Conservation (phyloP, 2,888 invertebrate genomes). For the Hydropsyche betteni region DNA sequence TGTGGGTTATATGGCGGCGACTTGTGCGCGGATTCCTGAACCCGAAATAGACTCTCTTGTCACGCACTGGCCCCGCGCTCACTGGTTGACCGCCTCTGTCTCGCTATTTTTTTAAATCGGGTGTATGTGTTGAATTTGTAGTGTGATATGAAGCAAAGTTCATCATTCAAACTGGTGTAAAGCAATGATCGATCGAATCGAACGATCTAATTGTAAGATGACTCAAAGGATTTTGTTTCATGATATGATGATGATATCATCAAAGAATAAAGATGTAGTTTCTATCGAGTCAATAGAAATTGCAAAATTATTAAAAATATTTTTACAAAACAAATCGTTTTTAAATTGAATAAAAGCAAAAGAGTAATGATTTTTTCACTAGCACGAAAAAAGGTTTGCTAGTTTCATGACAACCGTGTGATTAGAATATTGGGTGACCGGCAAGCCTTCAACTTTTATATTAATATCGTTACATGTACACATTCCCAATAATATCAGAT, state of each 20-base stretch:
- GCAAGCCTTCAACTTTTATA: slow-evolving; percentile 15
- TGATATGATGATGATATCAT: too few species aligned
- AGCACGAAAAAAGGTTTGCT: neutral
- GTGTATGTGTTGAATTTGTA: too few species aligned
- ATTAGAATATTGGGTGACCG: slow-evolving; percentile 45
- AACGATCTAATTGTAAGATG: too few species aligned
- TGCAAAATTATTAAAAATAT: too few species aligned
- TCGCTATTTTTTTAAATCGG: neutral
- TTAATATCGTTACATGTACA: slow-evolving; percentile 28
- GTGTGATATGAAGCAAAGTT: too few species aligned
- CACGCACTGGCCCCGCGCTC: slow-evolving; percentile 41
- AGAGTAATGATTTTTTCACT: neutral
- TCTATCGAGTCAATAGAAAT: too few species aligned
- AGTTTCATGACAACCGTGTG: slow-evolving; percentile 48
- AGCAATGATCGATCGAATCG: too few species aligned
- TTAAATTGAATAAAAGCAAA: neutral
- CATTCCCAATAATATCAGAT: slow-evolving; percentile 29
- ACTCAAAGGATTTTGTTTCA: too few species aligned
- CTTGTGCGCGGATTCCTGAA: slow-evolving; percentile 47
- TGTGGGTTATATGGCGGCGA: slow-evolving; percentile 36
- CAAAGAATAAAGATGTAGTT: too few species aligned
- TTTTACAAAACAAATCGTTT: neutral
- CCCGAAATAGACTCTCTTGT: slow-evolving; percentile 44
- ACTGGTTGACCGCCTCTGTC: neutral
- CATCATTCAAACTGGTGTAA: too few species aligned